Base-by-base conservation (phyloP, 2,113 vertebrate genomes). In the Podiceps cristatus region DNA sequence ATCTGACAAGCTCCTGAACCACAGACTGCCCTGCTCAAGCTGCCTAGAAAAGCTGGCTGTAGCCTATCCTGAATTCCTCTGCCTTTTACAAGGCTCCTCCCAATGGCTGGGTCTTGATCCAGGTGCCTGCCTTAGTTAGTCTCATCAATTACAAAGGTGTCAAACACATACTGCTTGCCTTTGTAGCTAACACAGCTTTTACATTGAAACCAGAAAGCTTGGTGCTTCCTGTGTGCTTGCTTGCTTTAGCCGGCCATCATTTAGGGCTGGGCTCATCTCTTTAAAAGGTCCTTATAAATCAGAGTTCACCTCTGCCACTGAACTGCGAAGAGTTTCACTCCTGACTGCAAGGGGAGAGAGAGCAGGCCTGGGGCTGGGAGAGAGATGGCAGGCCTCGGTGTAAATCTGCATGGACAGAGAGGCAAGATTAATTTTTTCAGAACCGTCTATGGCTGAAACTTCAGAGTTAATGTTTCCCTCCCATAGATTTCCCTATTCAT, bases 131-230 rank as follows among this genome's bases (percentile, higher is more conserved):
- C n/a, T 49, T 35, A 37, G 67, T 55, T 86, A 82, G 45, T 37
- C 63, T 83, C 72, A 59, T 89, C 64, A 80, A 67, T 86, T 93
- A 72, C 19, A 47, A 83, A 86, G 66, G 42, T 56, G 67, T 76
- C 62, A 86, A 89, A 55, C 24, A 50, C 25, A 24, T 56, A 52
- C 31, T 69, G 23, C 59, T 79, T 67, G 52, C 47, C 62, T 82
- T 86, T 67, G 71, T 45, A 86, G 31, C 60, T 6, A 79, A 52
- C 18, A 33, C 20, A 80, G 63, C 23, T 80, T 73, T 76, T 29
- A 68, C n/a, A 15, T 11, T 0, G 13, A 79, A 79, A 74, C 10
- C 40, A 67, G 68, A 56, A 29, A 52, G 53, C 66, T 86, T 79
- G 31, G 67, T 86, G 47, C 66, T 89, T 94, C 62, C 67, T 0